Percentiles rank a stretch among this genome's conserved stretches.
phyloP scores from a whole-genome alignment of 2,797 vertebrate species.

The Poecilia picta region DNA sequence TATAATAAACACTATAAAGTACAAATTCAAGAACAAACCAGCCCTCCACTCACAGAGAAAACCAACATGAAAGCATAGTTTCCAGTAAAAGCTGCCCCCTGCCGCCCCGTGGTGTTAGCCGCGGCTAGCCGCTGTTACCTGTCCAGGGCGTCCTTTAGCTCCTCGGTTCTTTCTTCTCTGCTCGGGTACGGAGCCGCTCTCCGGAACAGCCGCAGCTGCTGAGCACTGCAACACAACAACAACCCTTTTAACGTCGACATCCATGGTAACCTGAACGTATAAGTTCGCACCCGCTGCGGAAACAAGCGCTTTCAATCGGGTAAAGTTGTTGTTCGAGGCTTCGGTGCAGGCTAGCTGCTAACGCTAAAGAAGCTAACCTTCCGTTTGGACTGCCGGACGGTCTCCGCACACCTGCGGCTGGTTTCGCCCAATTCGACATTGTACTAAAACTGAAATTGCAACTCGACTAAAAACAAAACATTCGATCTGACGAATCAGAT shows the following conservation, averaged over 20 bases:
- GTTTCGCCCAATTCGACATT: conserved; percentile 81
- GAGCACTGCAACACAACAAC: conserved; percentile 56
- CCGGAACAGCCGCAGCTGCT: conserved; percentile 74
- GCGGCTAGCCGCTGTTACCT: conserved; percentile 56
- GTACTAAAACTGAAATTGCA: not conserved
- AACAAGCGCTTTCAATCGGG: not conserved
- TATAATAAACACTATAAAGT: not conserved
- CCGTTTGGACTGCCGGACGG: conserved; percentile 70
- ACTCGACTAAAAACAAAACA: not conserved
- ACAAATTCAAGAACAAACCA: not conserved
- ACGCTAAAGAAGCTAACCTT: conserved; percentile 74
- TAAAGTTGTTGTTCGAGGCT: not conserved
- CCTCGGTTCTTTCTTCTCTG: conserved; percentile 77
- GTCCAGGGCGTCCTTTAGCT: conserved; percentile 71
- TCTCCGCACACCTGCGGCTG: conserved; percentile 60
- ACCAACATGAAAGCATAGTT: not conserved
- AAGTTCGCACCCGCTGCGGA: not conserved
- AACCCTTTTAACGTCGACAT: not conserved
- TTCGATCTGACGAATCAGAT: not conserved
- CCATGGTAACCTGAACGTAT: not conserved
- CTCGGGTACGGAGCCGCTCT: conserved; percentile 76
- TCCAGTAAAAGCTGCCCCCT: not conserved
- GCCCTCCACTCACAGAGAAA: not conserved
- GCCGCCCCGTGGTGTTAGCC: not conserved
- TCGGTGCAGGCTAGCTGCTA: conserved; percentile 40